Conservation (phyloP, 2,113 vertebrate species). For the Alces alces region DNA sequence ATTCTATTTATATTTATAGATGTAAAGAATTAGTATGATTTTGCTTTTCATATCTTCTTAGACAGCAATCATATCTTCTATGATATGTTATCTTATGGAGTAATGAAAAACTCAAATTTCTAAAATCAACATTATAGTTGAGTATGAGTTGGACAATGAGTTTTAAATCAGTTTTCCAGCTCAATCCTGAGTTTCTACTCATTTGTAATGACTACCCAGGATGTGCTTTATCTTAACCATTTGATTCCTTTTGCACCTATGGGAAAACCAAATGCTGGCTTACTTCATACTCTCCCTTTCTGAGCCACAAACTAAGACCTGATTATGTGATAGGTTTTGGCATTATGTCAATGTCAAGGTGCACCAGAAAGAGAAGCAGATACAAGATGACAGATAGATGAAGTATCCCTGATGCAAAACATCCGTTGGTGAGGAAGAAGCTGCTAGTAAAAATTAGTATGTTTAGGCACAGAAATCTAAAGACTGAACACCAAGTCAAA, state of each 20-base stretch:
- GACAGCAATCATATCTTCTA: neutral
- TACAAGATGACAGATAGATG: conserved; percentile 70
- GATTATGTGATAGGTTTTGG: conserved; percentile 62
- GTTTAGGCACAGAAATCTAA: neutral
- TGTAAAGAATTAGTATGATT: neutral
- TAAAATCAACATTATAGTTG: conserved; percentile 19
- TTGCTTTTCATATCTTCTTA: neutral
- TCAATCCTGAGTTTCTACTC: neutral
- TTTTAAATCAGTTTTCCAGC: conserved; percentile 13
- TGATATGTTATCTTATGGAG: neutral
- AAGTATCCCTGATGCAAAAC: conserved; percentile 72
- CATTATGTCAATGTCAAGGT: conserved; percentile 70
- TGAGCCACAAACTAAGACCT: conserved; percentile 34
- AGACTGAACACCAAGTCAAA: neutral
- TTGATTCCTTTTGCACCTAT: conserved; percentile 53
- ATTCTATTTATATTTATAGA: neutral
- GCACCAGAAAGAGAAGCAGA: conserved; percentile 71
- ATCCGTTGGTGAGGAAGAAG: conserved; percentile 19
- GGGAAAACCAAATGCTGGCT: conserved; percentile 48
- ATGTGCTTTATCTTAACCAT: conserved; percentile 35
- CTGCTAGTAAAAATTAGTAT: conserved; percentile 30
- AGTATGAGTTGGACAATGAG: neutral
- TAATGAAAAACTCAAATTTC: neutral
- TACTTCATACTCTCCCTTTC: conserved; percentile 1
- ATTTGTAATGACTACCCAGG: neutral